Base-by-base conservation (phyloP, 2,113 vertebrate genomes). In the Ploceus nigricollis region DNA sequence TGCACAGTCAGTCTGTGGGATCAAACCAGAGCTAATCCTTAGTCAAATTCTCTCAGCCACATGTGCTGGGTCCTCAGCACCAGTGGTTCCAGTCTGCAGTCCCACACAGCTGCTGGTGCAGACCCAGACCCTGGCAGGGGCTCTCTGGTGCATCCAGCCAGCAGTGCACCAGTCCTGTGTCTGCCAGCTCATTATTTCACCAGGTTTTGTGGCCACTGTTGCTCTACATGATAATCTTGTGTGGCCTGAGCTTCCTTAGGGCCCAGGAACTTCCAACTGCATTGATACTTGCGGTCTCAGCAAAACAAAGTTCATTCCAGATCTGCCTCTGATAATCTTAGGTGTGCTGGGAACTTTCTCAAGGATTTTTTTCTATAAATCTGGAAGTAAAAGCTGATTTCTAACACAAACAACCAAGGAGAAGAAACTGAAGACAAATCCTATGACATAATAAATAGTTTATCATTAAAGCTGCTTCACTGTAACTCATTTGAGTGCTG, bases 211-310 rank as follows among this genome's bases (percentile, higher is more conserved):
- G 40, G 28, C 28, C 58, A 15, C 45, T 44, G 5, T 17, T 47
- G 50, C 30, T n/a, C n/a, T 37, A 1, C 11, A 0, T 30, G 45
- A 31, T 23, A 13, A 1, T 45, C n/a, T 24, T 30, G 12, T 37
- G 44, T 35, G 70, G 33, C 78, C 33, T 78, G n/a, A 64, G 19
- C 48, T 65, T 88, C 14, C 25, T 37, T 50, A 56, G 18, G 35
- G 45, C 50, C 22, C 15, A 57, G 39, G 73, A 93, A n/a, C 10
- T 35, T 91, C 54, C 71, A n/a, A 11, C 45, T 37, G 44, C 4
- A 0, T 82, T 78, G 65, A 48, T 65, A 31, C 15, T 69, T 73
- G n/a, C 53, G 37, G 15, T 70, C 47, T 39, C 19, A 14, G 56
- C 11, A 56, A 66, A 70, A 40, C 25, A 27, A 37, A 33, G 25